A percentile compares a stretch with the other conserved stretches of the same genome.
Conservation (phyloP, 2,888 invertebrate genomes). For the Pollenia amentaria region DNA sequence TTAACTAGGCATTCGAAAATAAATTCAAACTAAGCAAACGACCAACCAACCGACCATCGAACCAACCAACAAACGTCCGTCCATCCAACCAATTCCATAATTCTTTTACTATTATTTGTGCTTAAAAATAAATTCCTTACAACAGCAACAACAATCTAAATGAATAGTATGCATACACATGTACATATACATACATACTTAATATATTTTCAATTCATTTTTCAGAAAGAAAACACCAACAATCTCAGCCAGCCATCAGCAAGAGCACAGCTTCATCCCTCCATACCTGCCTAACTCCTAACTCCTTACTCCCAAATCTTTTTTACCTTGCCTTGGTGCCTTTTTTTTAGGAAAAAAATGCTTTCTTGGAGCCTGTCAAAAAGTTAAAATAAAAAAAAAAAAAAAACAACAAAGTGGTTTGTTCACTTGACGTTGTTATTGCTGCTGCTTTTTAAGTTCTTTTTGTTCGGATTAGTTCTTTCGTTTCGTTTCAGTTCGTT, state of each 20-base stretch:
- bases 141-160: slow-evolving; percentile 32
- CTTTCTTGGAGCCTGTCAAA: slow-evolving; percentile 69
- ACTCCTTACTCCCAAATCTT: slow-evolving; percentile 7
- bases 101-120: slow-evolving; percentile 55
- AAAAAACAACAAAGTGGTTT: slow-evolving; percentile 66
- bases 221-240: slow-evolving; percentile 47
- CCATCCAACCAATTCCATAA: slow-evolving; percentile 35
- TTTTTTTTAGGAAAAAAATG: slow-evolving; percentile 44
- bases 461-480: slow-evolving; percentile 65
- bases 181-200: not conserved
- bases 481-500: slow-evolving; percentile 70
- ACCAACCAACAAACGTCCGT: slow-evolving; percentile 11
- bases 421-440: slow-evolving; percentile 62
- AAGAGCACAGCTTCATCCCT: slow-evolving; percentile 41
- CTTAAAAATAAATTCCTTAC: slow-evolving; percentile 70
- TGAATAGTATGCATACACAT: not conserved
- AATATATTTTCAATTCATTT: slow-evolving; percentile 59
- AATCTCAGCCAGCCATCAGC: slow-evolving; percentile 22
- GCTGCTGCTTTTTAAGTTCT: slow-evolving; percentile 38
- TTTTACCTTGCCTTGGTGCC: slow-evolving; percentile 39
- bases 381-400: slow-evolving; percentile 18
- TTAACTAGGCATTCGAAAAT: slow-evolving; percentile 55
- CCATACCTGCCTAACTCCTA: slow-evolving; percentile 6
- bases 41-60: not conserved
- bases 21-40: slow-evolving; percentile 40